Evolutionary conservation across 2,113 vertebrate genomes (phyloP).

Genomic region (Corvus cornix): DNA sequence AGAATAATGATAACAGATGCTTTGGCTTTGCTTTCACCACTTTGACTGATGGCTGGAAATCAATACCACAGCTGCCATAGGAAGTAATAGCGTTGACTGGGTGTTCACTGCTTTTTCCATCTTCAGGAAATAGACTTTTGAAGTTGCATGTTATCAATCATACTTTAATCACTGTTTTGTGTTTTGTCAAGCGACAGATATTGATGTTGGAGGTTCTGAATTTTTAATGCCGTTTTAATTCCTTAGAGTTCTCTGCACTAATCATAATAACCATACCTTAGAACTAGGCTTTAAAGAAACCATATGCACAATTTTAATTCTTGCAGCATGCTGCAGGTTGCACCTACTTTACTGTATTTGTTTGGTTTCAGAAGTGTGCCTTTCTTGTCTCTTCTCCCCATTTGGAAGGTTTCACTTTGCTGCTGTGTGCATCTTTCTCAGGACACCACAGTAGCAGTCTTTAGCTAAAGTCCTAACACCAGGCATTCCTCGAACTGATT

Average conservation of each 20-base stretch:
- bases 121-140: not conserved
- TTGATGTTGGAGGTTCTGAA: not conserved
- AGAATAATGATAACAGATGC: not conserved
- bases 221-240: not conserved
- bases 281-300: not conserved
- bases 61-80: not conserved
- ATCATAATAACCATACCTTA: not conserved
- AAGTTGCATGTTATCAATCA: not conserved
- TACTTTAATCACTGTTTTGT: not conserved
- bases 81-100: not conserved
- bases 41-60: not conserved
- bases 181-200: not conserved
- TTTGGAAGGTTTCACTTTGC: not conserved
- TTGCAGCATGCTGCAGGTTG: not conserved
- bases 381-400: not conserved
- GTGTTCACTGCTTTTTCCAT: not conserved
- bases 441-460: not conserved
- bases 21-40: not conserved
- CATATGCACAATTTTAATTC: not conserved
- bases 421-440: not conserved
- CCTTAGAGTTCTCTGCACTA: not conserved
- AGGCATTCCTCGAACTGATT: not conserved
- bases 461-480: not conserved
- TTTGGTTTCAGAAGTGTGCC: not conserved
- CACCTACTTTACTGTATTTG: not conserved